Conservation (phyloP, 2,888 invertebrate genomes). For the Elysia crispata region DNA sequence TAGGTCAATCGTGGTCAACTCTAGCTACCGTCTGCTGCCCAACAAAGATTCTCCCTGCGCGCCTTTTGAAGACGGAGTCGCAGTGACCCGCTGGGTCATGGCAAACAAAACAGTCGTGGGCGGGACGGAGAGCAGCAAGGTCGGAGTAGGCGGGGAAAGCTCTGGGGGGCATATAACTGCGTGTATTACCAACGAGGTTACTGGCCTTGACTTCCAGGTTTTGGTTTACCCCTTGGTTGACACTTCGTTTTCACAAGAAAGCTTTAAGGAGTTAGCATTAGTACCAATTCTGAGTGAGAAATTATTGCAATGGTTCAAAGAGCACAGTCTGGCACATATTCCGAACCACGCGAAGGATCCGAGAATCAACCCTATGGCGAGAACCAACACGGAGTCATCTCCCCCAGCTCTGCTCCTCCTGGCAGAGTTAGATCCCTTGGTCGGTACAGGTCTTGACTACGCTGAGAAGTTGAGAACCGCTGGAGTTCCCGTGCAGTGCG, state of each 20-base stretch:
- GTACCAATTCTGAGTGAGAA: conserved; percentile 13
- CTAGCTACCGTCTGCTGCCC: conserved; percentile 51
- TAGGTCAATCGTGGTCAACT: conserved; percentile 46
- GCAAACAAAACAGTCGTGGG: conserved; percentile 42
- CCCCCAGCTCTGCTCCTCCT: conserved; percentile 40
- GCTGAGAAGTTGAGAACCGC: conserved; percentile 39
- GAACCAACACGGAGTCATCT: conserved; percentile 36
- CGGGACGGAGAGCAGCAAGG: conserved; percentile 30
- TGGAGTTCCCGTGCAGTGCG: conserved; percentile 37
- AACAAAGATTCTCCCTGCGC: conserved; percentile 41
- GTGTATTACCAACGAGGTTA: conserved; percentile 36
- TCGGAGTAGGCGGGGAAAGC: conserved; percentile 46
- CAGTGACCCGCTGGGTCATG: conserved; percentile 47
- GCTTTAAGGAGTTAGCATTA: conserved; percentile 21
- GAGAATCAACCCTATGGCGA: conserved; percentile 37
- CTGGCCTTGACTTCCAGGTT: conserved; percentile 36
- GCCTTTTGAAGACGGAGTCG: conserved; percentile 49
- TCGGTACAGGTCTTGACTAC: conserved; percentile 32
- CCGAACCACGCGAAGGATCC: conserved; percentile 32
- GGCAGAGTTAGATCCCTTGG: conserved; percentile 41
- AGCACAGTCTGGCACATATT: background rate
- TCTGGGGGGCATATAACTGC: conserved; percentile 40
- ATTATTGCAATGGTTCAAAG: conserved; percentile 16
- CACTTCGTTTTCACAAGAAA: background rate
- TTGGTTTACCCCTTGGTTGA: conserved; percentile 39